Evolutionary conservation across 1,140 invertebrate species (phyloP), one percentile per base, ranked within the genome.

Genomic region (Octopus bimaculoides): DNA sequence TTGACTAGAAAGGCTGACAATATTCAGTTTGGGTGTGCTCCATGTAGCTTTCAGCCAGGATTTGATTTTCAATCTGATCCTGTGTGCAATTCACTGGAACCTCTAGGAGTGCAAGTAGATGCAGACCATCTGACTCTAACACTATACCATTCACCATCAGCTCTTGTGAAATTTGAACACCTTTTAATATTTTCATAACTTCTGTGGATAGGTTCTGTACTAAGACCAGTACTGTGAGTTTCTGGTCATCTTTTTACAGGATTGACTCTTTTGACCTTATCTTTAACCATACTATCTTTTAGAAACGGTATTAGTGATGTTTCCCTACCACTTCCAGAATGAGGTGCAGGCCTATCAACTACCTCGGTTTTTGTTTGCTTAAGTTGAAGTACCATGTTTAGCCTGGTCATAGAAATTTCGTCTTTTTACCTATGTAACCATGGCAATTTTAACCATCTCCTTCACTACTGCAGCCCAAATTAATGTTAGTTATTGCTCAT

Each of bases 71-170:
- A 75, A 78, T 84, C 83, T 54, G 79, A 80, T 78, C 79, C 80
- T 14, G 75, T 20, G 0, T 41, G 74, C 14, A 12, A 12, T 4
- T 20, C 6, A 75, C 6, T 52, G 26, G 74, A 52, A 41, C 14
- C 41, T 52, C 12, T 75, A 0, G 41, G 17, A 75, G 74, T 41
- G 0, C 4, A 52, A 6, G 74, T 80, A 66, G 83, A 83, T 17
- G 80, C 78, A 17, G 82, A 79, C 52, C 77, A 66, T 52, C 87
- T 83, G 8, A 89, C 86, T 84, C 93, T 89, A 85, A 93, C 91
- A 88, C 93, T 94, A 85, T 92, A 92, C 82, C 93, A 87, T n/a
- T 93, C 93, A 82, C 92, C 92, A 86, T 94, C 93, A 69, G 90
- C 92, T 79, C 93, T 88, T 6, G 91, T 90, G 84, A 94, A 92